Evolutionary conservation across 2,113 vertebrate species (phyloP).

Genomic region (Stegostoma tigrinum): DNA sequence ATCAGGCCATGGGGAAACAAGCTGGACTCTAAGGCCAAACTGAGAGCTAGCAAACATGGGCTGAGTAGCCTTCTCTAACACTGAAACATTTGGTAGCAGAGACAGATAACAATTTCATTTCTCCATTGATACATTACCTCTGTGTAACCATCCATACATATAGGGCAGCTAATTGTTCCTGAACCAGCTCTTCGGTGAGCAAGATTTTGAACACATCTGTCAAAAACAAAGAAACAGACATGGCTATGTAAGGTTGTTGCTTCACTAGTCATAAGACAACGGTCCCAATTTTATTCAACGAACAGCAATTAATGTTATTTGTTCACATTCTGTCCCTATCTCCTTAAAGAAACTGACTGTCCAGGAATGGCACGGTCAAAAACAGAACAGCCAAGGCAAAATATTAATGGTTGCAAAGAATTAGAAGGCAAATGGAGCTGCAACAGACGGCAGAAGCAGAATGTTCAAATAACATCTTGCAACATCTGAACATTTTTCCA

Average conservation of each 20-base stretch:
- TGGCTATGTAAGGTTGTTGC: background rate
- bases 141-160: slow-evolving; percentile 83
- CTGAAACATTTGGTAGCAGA: background rate
- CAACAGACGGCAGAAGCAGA: background rate
- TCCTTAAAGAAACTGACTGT: background rate
- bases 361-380: background rate
- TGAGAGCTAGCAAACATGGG: no score
- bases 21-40: background rate
- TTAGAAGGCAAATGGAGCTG: background rate
- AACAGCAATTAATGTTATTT: no score
- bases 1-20: background rate
- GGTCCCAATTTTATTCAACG: no score
- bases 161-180: slow-evolving; percentile 73
- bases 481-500: background rate
- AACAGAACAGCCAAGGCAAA: background rate
- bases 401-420: background rate
- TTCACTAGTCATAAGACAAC: no score
- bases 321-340: no score
- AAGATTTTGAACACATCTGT: slow-evolving; percentile 3
- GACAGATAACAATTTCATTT: fast-evolving
- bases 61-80: background rate
- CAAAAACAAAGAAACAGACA: background rate
- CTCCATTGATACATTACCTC: slow-evolving; percentile 64
- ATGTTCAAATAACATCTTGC: background rate
- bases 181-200: slow-evolving; percentile 57